A percentile compares a stretch with the other conserved stretches of the same genome.
Conservation (phyloP, 2,113 vertebrate species). For the Phalacrocorax pelagicus region DNA sequence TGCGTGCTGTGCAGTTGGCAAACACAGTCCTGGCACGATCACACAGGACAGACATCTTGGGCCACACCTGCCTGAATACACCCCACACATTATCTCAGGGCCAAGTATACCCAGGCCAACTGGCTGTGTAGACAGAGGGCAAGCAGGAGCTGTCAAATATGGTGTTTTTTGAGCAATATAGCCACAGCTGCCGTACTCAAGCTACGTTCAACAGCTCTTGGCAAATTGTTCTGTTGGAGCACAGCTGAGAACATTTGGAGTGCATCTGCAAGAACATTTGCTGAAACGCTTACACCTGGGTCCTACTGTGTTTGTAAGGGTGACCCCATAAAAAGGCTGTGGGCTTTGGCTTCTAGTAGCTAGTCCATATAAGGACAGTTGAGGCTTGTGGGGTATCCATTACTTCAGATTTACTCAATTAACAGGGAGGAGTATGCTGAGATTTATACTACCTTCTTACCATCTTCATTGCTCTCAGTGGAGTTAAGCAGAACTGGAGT, state of each 20-base stretch:
- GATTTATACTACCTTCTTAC: background rate
- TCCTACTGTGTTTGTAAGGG: background rate
- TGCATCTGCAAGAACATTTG: constrained; percentile 48
- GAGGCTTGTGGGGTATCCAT: background rate
- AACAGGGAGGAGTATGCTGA: background rate
- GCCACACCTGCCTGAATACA: background rate
- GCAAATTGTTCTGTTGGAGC: constrained; percentile 23
- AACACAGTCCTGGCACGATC: background rate
- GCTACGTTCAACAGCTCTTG: constrained; percentile 35
- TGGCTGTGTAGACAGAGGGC: background rate
- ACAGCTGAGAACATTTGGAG: constrained; percentile 63
- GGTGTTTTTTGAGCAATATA: background rate
- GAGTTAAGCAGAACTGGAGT: background rate
- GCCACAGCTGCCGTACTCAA: background rate
- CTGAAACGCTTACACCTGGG: constrained; percentile 43
- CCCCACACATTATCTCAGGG: background rate
- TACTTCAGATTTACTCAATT: background rate
- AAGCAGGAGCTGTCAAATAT: constrained; percentile 3
- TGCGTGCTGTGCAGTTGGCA: background rate
- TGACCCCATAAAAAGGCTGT: constrained; percentile 25
- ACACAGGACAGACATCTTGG: background rate
- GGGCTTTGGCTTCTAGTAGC: background rate
- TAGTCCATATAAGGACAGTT: background rate
- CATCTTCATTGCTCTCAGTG: background rate
- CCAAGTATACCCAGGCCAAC: background rate